These are phyloP conservation scores for Hyles lineata DNA, from an alignment of 2,888 invertebrate genomes.

Conservation along the genomic window DNA sequence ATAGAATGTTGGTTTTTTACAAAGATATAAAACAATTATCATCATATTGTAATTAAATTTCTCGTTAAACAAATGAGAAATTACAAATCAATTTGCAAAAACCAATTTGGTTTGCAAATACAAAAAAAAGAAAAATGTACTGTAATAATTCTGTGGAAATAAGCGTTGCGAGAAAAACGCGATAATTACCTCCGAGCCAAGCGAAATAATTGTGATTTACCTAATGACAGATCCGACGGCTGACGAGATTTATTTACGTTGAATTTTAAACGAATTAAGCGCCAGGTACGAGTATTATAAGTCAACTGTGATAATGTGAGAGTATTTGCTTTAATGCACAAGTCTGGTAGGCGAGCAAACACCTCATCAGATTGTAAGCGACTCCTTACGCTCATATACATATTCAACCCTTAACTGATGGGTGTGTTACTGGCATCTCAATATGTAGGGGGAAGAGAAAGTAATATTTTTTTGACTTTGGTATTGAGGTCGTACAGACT, in stretches of 20 bases:
- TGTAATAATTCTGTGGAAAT: constrained; percentile 27
- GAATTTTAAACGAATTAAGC: constrained; percentile 2
- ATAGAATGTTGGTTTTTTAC: background rate
- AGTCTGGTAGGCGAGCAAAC: too few relatives aligned
- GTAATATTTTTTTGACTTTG: too few relatives aligned
- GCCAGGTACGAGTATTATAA: background rate
- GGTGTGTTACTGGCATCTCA: too few relatives aligned
- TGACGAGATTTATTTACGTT: constrained; percentile 38
- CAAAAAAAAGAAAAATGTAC: background rate
- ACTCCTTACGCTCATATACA: too few relatives aligned
- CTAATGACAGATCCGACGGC: constrained; percentile 49
- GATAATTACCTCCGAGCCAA: constrained; percentile 50
- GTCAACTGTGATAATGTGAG: background rate
- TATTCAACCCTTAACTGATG: too few relatives aligned
- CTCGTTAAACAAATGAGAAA: background rate
- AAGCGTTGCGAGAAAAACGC: constrained; percentile 45
- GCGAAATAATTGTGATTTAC: constrained; percentile 60
- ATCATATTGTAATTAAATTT: background rate
- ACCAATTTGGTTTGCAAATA: constrained; percentile 1
- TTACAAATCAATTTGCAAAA: constrained; percentile 17
- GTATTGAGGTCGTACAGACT: too few relatives aligned
- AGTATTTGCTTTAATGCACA: background rate
- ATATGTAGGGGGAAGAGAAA: too few relatives aligned
- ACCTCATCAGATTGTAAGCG: too few relatives aligned
- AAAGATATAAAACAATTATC: background rate